These are phyloP conservation scores for Prionace glauca DNA, from an alignment of 2,797 vertebrate genomes.

Conservation along the genomic window DNA sequence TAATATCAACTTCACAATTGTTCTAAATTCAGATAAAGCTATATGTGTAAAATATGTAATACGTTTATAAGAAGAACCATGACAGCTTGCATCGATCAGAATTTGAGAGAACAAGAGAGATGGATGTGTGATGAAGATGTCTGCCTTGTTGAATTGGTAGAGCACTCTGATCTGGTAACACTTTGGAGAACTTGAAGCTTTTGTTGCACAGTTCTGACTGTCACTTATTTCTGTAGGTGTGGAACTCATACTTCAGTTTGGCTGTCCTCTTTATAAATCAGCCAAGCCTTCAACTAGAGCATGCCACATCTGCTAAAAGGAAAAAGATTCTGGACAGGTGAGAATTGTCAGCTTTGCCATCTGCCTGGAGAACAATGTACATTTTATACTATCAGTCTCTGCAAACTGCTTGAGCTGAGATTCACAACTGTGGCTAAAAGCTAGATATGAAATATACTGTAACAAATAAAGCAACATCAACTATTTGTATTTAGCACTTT, in stretches of 20 bases:
- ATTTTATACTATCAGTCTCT: neutral
- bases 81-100: neutral
- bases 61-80: neutral
- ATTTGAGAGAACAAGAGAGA: neutral
- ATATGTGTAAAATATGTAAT: neutral
- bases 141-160: neutral
- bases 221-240: conserved; percentile 68
- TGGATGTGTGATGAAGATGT: neutral
- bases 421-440: neutral
- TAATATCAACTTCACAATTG: neutral
- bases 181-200: neutral
- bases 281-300: conserved; percentile 91
- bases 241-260: conserved; percentile 98
- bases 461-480: neutral
- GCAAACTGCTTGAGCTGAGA: neutral
- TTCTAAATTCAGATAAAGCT: neutral
- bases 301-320: conserved; percentile 75
- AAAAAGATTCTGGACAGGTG: conserved; percentile 96
- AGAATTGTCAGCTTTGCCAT: conserved; percentile 46
- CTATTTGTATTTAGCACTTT: neutral
- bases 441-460: neutral
- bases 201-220: neutral
- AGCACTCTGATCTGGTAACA: neutral
- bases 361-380: neutral
- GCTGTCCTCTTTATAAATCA: conserved; percentile 97